phyloP scores from a whole-genome alignment of 2,888 invertebrate genomes.

The Cosmia pyralina region DNA sequence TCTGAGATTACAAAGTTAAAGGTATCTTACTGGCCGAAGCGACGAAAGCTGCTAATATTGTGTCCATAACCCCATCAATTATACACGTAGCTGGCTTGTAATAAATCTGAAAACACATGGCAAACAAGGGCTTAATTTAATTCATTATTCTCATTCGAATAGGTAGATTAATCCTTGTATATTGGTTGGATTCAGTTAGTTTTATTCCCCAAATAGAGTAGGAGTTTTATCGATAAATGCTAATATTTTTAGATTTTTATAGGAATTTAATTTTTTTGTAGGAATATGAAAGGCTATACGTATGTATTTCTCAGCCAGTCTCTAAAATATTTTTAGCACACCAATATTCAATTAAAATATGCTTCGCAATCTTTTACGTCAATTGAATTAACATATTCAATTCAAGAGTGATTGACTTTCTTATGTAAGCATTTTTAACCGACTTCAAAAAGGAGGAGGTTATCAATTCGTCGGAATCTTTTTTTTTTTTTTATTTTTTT shows the following conservation, averaged over 20 bases:
- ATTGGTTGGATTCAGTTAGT: slow-evolving; percentile 26
- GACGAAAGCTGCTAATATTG: slow-evolving; percentile 86
- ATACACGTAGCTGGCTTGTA: slow-evolving; percentile 89
- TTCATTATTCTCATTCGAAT: slow-evolving; percentile 63
- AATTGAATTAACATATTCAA: slow-evolving; percentile 41
- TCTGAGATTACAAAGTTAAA: slow-evolving; percentile 11
- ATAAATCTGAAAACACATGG: slow-evolving; percentile 79
- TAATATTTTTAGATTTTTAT: not conserved
- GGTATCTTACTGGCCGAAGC: slow-evolving; percentile 83
- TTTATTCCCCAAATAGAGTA: not conserved
- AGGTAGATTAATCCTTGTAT: slow-evolving; percentile 43
- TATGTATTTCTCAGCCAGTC: not conserved
- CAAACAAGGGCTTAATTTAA: slow-evolving; percentile 51
- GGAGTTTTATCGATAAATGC: slow-evolving; percentile 7
- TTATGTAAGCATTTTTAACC: slow-evolving; percentile 33
- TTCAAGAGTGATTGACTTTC: slow-evolving; percentile 46
- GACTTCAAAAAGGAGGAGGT: no score
- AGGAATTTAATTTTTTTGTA: no score
- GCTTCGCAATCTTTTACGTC: not conserved
- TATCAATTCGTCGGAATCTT: no score
- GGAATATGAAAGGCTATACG: not conserved
- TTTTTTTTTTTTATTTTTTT: no score
- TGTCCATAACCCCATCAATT: slow-evolving; percentile 88
- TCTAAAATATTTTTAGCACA: slow-evolving; percentile 2
- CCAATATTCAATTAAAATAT: slow-evolving; percentile 9